phyloP scores from a whole-genome alignment of 2,113 vertebrate genomes.

The Sus scrofa region DNA sequence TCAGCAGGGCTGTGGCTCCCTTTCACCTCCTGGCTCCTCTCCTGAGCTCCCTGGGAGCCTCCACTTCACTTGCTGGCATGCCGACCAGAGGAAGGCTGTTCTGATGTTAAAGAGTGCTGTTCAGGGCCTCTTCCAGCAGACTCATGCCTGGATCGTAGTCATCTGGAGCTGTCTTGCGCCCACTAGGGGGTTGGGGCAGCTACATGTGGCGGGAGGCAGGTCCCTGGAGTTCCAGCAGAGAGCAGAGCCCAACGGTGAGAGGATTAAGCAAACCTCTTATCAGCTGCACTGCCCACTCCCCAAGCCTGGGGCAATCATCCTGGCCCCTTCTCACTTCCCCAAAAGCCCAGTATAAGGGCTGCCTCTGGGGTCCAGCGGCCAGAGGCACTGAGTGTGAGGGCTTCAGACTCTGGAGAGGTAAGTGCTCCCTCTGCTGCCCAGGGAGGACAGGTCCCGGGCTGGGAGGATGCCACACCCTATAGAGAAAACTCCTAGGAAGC shows the following conservation, averaged over 20 bases:
- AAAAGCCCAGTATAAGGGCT: constrained; percentile 53
- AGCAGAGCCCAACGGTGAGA: background rate
- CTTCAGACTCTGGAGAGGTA: background rate
- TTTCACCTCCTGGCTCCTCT: fast-evolving
- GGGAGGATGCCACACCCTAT: background rate
- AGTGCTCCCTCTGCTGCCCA: background rate
- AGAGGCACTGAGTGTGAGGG: background rate
- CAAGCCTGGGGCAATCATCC: constrained; percentile 56
- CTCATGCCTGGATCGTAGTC: background rate
- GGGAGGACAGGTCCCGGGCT: too few species aligned
- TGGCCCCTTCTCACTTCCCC: constrained; percentile 59
- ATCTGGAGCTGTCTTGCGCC: background rate
- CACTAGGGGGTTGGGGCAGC: fast-evolving
- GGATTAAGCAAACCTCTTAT: background rate
- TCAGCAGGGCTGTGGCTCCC: background rate
- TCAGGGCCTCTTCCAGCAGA: background rate
- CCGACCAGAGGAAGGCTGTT: background rate
- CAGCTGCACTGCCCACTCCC: background rate
- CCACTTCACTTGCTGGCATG: background rate
- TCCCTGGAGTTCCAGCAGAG: background rate
- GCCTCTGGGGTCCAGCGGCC: background rate
- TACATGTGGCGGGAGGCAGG: background rate
- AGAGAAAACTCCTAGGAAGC: background rate
- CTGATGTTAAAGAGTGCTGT: too few species aligned
- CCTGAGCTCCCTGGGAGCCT: background rate